Evolutionary conservation across 2,888 invertebrate genomes (phyloP), one percentile per base, ranked within the genome.

Genomic region (Acrobasis repandana): DNA sequence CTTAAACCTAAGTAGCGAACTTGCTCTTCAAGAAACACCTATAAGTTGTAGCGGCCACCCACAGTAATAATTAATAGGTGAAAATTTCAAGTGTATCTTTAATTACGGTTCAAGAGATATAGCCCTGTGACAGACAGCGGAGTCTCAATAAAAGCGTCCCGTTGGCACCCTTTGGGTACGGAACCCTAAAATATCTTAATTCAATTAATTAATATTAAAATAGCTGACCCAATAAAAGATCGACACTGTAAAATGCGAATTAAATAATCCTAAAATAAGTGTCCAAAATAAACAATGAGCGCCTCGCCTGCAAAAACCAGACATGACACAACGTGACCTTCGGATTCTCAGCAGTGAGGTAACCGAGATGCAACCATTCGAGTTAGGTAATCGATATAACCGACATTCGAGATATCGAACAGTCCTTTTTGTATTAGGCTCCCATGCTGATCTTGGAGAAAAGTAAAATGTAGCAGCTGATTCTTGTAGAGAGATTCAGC

Each of bases 291-390:
- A n/a, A 54, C 28, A 56, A 47, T 50, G 28, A 2, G 28, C 14
- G 54, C 43, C 43, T 38, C 11, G 1, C 14, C 6, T 34, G 34
- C 34, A 58, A 58, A 48, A 48, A 58, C 14, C 47, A 47, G 47
- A 34, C 57, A 18, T 48, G 57, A 48, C 57, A 58, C 48, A 58
- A 58, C 14, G 9, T 48, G 57, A 58, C 57, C 57, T 58, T 58
- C 48, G n/a, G 15, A 47, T 34, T 58, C 43, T 18, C 33, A 18
- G 20, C 34, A 47, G 57, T 49, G 57, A 58, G 16, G 57, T 58
- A 58, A 58, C 34, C 48, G 56, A 58, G 56, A 56, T 58, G 57
- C 57, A 34, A 28, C 57, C 47, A 47, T 6, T 8, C 16, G 34
- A 16, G 34, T 48, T 48, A 57, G 57, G 48, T 57, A 57, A 57